Percentiles rank a stretch among this genome's conserved stretches.
Conservation (phyloP, 2,113 vertebrate species). For the Tragelaphus imberbis region DNA sequence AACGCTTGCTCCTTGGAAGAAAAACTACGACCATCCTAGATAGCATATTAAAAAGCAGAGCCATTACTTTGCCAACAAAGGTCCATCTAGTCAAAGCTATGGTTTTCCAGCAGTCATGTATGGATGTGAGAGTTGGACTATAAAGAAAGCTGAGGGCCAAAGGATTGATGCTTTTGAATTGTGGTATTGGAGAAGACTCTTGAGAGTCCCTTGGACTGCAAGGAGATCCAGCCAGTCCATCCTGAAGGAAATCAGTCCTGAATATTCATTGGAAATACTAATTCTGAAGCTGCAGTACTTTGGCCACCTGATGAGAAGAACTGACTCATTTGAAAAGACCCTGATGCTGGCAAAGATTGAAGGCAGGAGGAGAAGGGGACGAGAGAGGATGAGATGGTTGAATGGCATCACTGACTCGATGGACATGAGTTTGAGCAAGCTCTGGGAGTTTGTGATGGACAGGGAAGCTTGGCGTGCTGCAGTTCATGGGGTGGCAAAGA, state of each 20-base stretch:
- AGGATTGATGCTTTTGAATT: neutral
- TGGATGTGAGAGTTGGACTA: neutral
- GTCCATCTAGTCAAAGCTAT: neutral
- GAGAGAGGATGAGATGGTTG: neutral
- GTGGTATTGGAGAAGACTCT: neutral
- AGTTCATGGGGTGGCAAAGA: neutral
- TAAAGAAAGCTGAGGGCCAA: neutral
- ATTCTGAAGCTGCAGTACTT: neutral
- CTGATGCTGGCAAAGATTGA: neutral
- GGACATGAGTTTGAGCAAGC: neutral
- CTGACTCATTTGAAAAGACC: neutral
- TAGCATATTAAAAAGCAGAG: neutral
- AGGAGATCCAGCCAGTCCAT: neutral
- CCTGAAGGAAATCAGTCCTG: neutral
- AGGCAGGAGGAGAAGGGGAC: neutral
- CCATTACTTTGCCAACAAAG: neutral
- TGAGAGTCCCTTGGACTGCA: neutral
- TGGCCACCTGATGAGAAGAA: neutral
- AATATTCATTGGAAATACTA: neutral
- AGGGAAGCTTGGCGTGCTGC: neutral
- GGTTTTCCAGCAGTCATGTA: neutral
- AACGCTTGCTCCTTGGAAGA: neutral
- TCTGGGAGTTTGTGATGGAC: neutral
- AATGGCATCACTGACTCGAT: neutral
- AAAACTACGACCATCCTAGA: neutral